Evolutionary conservation across 2,797 vertebrate genomes (phyloP).

Genomic region (Hippoglossus hippoglossus): DNA sequence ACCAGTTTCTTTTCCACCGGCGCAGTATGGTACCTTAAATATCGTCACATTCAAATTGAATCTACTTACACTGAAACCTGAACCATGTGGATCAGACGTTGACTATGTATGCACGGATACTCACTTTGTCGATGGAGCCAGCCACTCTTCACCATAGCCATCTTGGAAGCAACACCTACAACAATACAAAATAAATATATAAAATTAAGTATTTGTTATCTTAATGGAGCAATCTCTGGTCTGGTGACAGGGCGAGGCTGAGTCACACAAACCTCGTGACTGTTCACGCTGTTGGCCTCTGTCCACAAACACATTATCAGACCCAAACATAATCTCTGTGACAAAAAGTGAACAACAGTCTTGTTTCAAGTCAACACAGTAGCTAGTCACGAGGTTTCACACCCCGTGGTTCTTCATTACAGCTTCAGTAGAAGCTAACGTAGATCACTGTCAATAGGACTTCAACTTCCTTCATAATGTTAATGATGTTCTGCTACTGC

Average conservation of each 20-base stretch:
- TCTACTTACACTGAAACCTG: background rate
- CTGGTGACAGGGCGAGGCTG: constrained; percentile 31
- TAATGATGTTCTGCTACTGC: background rate
- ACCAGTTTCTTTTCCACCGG: constrained; percentile 98
- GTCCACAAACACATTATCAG: background rate
- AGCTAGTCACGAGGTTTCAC: background rate
- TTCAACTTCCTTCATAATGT: background rate
- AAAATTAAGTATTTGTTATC: background rate
- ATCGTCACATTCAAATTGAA: background rate
- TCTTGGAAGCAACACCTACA: constrained; percentile 56
- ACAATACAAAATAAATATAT: constrained; percentile 1
- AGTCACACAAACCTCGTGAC: constrained; percentile 52
- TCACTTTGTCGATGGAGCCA: constrained; percentile 92
- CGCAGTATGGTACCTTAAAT: constrained; percentile 92
- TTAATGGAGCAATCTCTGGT: background rate
- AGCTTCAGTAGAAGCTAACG: background rate
- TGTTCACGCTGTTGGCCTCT: background rate
- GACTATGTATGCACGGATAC: constrained; percentile 46
- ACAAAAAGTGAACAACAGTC: background rate
- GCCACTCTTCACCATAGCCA: constrained; percentile 82
- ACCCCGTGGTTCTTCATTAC: background rate
- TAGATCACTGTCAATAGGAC: rapidly evolving
- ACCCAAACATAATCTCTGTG: background rate
- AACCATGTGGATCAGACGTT: background rate
- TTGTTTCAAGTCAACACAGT: background rate